These are phyloP conservation scores for Achroia grisella DNA, from an alignment of 1,140 invertebrate species.

Conservation along the genomic window DNA sequence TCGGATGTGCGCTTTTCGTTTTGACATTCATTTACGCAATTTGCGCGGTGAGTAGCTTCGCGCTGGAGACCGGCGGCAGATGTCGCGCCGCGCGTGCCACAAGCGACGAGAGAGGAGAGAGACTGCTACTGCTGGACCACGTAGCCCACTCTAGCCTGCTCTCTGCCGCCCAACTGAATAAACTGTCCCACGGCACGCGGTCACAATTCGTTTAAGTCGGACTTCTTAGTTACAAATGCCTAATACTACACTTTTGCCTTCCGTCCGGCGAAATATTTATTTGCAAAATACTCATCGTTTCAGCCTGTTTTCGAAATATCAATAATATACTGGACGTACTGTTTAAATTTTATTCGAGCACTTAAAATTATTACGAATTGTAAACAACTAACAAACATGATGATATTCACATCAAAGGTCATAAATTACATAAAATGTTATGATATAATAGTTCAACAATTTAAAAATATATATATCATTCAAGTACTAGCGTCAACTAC, in stretches of 20 bases:
- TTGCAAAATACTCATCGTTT: background rate
- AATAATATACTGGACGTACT: too few species aligned
- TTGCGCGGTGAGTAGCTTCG: conserved; percentile 55
- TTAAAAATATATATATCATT: too few species aligned
- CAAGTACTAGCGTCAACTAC: too few species aligned
- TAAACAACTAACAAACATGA: too few species aligned
- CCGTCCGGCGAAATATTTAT: conserved; percentile 1
- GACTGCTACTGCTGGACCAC: conserved; percentile 52
- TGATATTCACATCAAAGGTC: too few species aligned
- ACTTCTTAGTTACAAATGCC: background rate
- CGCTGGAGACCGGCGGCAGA: conserved; percentile 36
- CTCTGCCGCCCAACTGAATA: conserved; percentile 53
- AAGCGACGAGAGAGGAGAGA: conserved; percentile 52
- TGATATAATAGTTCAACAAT: too few species aligned
- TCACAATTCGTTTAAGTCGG: conserved; percentile 51
- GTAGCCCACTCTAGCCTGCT: conserved; percentile 55
- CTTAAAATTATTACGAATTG: too few species aligned
- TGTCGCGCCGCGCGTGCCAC: conserved; percentile 27
- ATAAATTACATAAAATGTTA: too few species aligned
- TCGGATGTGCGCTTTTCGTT: conserved; percentile 48
- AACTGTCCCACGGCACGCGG: conserved; percentile 45
- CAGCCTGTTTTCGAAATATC: too few species aligned
- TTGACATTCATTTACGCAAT: conserved; percentile 59
- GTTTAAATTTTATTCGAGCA: too few species aligned
- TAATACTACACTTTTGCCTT: background rate